Evolutionary conservation across 1,140 invertebrate species (phyloP).

Genomic region (Goniozus legneri): DNA sequence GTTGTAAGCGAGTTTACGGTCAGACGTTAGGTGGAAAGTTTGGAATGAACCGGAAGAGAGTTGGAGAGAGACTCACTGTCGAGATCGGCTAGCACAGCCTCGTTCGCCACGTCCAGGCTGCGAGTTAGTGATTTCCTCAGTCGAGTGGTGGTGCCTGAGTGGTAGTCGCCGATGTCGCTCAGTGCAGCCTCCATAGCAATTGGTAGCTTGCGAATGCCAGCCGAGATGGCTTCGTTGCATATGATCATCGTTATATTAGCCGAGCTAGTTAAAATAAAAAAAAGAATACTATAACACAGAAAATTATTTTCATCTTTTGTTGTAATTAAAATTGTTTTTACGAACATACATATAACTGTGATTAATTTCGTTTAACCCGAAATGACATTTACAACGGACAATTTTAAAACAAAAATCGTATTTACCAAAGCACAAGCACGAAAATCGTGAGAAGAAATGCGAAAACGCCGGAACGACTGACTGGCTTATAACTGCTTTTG

Average conservation of each 20-base stretch:
- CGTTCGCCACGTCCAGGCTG: slow-evolving; percentile 59
- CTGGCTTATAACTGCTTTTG: slow-evolving; percentile 39
- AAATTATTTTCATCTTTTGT: too few species aligned
- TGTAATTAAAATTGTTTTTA: too few species aligned
- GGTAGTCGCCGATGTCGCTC: slow-evolving; percentile 59
- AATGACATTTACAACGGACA: not conserved
- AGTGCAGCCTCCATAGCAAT: slow-evolving; percentile 56
- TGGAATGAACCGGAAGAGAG: not conserved
- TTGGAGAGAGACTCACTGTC: slow-evolving; percentile 54
- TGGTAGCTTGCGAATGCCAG: slow-evolving; percentile 55
- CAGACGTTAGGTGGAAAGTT: not conserved
- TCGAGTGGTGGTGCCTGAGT: slow-evolving; percentile 59
- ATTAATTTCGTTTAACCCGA: not conserved
- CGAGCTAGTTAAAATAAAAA: slow-evolving; percentile 29
- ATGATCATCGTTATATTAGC: slow-evolving; percentile 57
- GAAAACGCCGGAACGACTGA: slow-evolving; percentile 33
- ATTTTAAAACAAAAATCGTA: slow-evolving; percentile 4
- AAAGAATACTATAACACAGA: slow-evolving; percentile 2
- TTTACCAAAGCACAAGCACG: slow-evolving; percentile 41
- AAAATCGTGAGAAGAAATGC: slow-evolving; percentile 37
- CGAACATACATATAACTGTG: too few species aligned
- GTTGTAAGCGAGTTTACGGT: too few species aligned
- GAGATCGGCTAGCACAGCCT: slow-evolving; percentile 60
- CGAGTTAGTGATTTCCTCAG: slow-evolving; percentile 60
- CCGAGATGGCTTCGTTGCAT: slow-evolving; percentile 57